Conservation (phyloP, 2,888 invertebrate species). For the Oscheius sp. region DNA sequence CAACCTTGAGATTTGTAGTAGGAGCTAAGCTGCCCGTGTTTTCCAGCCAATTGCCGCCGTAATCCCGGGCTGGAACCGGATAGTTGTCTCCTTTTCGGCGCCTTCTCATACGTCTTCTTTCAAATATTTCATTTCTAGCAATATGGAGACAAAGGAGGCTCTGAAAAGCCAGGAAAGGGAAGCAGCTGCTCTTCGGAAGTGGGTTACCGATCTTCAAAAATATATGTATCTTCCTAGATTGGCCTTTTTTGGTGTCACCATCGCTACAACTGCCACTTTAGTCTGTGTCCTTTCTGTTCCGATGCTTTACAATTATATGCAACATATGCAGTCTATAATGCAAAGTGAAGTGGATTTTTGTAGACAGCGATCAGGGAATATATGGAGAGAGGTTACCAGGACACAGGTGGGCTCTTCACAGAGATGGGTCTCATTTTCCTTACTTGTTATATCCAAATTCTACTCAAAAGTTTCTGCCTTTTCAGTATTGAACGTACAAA, state of each 20-base stretch:
- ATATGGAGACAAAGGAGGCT: constrained; percentile 21
- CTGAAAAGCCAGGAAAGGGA: constrained; percentile 14
- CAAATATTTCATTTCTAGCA: not conserved
- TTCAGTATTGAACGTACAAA: too few species aligned
- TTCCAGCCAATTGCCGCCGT: constrained; percentile 8
- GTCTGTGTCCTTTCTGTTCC: constrained; percentile 62
- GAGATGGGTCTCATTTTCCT: too few species aligned
- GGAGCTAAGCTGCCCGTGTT: constrained; percentile 24
- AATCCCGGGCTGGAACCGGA: constrained; percentile 20
- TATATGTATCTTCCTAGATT: constrained; percentile 31
- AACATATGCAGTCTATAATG: constrained; percentile 65
- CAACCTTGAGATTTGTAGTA: constrained; percentile 1
- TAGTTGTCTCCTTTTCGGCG: not conserved
- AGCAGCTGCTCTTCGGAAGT: constrained; percentile 20
- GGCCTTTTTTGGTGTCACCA: constrained; percentile 61
- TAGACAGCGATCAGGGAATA: constrained; percentile 57
- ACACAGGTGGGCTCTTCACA: constrained; percentile 47
- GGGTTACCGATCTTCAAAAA: not conserved
- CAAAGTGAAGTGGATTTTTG: constrained; percentile 60
- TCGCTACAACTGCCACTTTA: constrained; percentile 59
- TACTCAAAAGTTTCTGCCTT: too few species aligned
- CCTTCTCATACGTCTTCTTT: not conserved
- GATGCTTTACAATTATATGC: constrained; percentile 67
- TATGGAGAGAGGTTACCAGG: constrained; percentile 62
- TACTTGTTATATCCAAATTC: too few species aligned